Evolutionary conservation across 2,888 invertebrate genomes (phyloP).

Genomic region (Chromoteleia sp.): DNA sequence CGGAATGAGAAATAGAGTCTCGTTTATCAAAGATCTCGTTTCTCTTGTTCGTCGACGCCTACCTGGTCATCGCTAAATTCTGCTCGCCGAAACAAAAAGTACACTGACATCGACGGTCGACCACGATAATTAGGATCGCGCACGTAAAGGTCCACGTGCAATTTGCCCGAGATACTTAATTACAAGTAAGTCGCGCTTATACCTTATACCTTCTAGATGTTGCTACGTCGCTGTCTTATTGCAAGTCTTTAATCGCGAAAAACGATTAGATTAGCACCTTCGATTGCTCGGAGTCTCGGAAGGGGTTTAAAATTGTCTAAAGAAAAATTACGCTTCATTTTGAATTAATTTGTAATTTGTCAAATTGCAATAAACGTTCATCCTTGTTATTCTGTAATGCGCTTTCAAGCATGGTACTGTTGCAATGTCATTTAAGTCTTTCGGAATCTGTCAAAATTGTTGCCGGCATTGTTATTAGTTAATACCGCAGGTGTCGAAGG

Average conservation of each 20-base stretch:
- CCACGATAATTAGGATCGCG: constrained; percentile 78
- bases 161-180: constrained; percentile 78
- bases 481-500: constrained; percentile 16
- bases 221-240: constrained; percentile 49
- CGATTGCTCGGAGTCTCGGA: constrained; percentile 68
- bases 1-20: constrained; percentile 80
- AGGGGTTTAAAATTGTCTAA: too few species aligned
- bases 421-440: neutral
- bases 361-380: too few species aligned
- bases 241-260: constrained; percentile 77
- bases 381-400: too few species aligned
- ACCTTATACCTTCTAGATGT: constrained; percentile 52
- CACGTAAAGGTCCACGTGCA: constrained; percentile 74
- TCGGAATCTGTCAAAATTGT: constrained; percentile 14
- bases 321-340: neutral
- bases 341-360: too few species aligned
- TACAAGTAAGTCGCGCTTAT: constrained; percentile 75
- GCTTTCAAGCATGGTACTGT: too few species aligned
- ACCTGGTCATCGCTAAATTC: constrained; percentile 74
- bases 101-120: constrained; percentile 72
- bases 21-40: constrained; percentile 82
- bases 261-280: constrained; percentile 80
- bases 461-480: neutral
- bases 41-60: constrained; percentile 77
- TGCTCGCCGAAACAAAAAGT: constrained; percentile 72